These are phyloP conservation scores for Cosmia pyralina DNA, from an alignment of 2,888 invertebrate species.

Conservation along the genomic window DNA sequence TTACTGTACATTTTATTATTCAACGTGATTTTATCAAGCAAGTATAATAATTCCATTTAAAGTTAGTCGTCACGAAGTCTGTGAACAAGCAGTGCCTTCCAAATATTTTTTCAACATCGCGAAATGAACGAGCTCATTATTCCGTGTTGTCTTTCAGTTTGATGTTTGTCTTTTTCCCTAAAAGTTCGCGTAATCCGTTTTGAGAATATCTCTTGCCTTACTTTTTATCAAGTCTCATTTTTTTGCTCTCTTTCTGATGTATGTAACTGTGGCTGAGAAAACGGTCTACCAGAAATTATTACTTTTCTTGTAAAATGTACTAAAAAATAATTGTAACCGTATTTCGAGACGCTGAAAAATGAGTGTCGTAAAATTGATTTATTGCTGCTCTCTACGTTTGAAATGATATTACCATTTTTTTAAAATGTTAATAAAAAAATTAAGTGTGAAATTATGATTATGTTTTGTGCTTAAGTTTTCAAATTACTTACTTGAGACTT, in stretches of 20 bases:
- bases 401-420: conserved; percentile 9
- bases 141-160: conserved; percentile 73
- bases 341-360: conserved; percentile 35
- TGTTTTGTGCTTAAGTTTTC: neutral
- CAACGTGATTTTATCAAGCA: conserved; percentile 59
- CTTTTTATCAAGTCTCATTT: conserved; percentile 48
- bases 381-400: conserved; percentile 23
- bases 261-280: conserved; percentile 22
- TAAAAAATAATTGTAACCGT: conserved; percentile 37
- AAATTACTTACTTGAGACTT: neutral
- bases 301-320: conserved; percentile 35
- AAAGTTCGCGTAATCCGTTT: conserved; percentile 71
- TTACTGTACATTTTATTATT: conserved; percentile 56
- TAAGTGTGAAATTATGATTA: neutral
- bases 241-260: conserved; percentile 34
- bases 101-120: conserved; percentile 65
- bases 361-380: conserved; percentile 43
- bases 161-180: conserved; percentile 66
- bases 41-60: conserved; percentile 68
- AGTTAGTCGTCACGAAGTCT: conserved; percentile 61
- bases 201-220: conserved; percentile 61
- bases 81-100: conserved; percentile 57
- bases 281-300: conserved; percentile 18
- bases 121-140: conserved; percentile 70
- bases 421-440: conserved; percentile 12